Evolutionary conservation across 2,797 vertebrate genomes (phyloP), one percentile per base, ranked within the genome.

Genomic region (Centropyge bicolor): DNA sequence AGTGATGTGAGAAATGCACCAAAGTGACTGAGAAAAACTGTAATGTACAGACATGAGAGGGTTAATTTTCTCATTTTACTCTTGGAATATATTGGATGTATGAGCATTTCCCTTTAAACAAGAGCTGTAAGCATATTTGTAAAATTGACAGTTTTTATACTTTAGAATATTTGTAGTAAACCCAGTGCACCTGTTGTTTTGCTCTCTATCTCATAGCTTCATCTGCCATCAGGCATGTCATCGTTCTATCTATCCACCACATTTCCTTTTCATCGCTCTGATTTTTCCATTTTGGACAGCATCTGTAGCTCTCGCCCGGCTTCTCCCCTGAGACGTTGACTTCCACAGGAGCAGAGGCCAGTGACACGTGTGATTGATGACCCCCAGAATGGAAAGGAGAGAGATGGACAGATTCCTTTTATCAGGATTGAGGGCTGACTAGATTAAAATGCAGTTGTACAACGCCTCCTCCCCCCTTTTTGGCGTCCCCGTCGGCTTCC

Each of bases 361-460:
- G 68, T 81, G 89, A 86, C 89, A 82, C 19, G 1, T 48, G 76
- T 91, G 90, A 91, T 89, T 87, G 89, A 92, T 84, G 91, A 83
- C 77, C 75, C 70, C 66, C 77, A 67, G 85, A 86, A 91, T 82
- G 60, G 80, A 80, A 71, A 63, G 16, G 60, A 88, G 82, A 79
- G 81, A 88, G 88, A 89, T 79, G 85, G 88, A 89, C 86, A 83
- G 80, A 85, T 89, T 80, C 90, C 85, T 92, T 91, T 92, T 91
- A 92, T 91, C 85, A 83, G 82, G 73, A 86, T 76, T 90, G 90
- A 91, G 83, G 81, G 78, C 82, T 76, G 88, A 93, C 92, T 93
- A 91, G 88, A 90, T 93, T 92, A 92, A 93, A 93, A 89, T 76
- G 81, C 87, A 90, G 74, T 92, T 91, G 87, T 84, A 90, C 89